Evolutionary conservation across 2,888 invertebrate genomes (phyloP), one percentile per base, ranked within the genome.

Genomic region (Lysandra coridon): DNA sequence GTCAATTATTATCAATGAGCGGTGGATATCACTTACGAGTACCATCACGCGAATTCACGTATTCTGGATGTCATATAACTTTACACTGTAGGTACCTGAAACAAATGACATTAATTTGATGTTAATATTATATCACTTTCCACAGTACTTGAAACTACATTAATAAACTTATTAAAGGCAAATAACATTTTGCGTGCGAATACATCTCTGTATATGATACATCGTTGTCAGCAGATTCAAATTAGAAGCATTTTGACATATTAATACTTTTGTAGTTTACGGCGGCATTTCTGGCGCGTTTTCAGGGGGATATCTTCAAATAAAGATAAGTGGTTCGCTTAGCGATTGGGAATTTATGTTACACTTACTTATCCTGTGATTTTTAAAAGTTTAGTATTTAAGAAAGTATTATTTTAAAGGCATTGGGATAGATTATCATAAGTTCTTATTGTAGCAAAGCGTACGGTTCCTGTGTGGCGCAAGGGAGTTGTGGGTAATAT

Each of bases 161-260:
- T 40, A 40, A 40, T 40, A 40, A 40, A 40, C 40, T 6, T 40
- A 40, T 7, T 40, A 40, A 40, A 40, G 7, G 40, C 40, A 60
- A n/a, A n/a, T 6, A n/a, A 60, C n/a, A n/a, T 60, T 60, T n/a
- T 60, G n/a, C 3, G 53, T 3, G 2, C 60, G n/a, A 60, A 12
- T 30, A 10, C 62, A 14, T 69, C 69, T 69, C 3, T 14, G 14
- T 5, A 1, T 69, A 69, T 37, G 33, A 5, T 69, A 33, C 17
- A 37, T 69, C 69, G 69, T 69, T 37, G 69, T 1, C 33, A 69
- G 69, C 33, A 57, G 79, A 79, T 79, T 79, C 79, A 74, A 79
- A 79, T 78, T 79, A 79, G 79, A 79, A 73, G 60, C 79, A 57
- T 74, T 79, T 79, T 73, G 79, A 79, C 74, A 79, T 79, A 73